Evolutionary conservation across 2,888 invertebrate genomes (phyloP).

Genomic region (Prenolepis imparis): DNA sequence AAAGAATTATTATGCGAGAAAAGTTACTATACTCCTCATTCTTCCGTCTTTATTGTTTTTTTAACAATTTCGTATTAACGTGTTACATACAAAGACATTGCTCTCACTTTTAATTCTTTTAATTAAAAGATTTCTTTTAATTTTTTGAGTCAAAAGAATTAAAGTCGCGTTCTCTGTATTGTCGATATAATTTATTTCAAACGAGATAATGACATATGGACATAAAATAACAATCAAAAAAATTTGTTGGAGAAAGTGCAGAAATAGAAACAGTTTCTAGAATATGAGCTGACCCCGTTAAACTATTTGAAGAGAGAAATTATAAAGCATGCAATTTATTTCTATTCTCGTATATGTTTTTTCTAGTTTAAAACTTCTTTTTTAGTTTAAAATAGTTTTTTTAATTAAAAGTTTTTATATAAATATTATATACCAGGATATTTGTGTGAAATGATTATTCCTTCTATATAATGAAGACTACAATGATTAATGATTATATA

Average conservation of each 20-base stretch:
- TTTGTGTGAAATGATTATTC: not conserved
- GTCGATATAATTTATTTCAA: not conserved
- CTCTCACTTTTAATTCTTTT: not conserved
- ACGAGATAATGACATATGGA: not conserved
- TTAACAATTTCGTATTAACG: not conserved
- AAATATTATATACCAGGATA: not conserved
- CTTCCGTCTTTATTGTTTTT: not conserved
- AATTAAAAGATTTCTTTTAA: not conserved
- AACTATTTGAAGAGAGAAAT: constrained; percentile 22
- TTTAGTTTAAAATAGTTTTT: not conserved
- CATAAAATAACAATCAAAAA: constrained; percentile 9
- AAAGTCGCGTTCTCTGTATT: not conserved
- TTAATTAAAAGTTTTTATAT: no score
- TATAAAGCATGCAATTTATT: not conserved
- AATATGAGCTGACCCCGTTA: constrained; percentile 29
- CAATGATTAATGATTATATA: not conserved
- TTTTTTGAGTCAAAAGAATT: not conserved
- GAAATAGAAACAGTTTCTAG: constrained; percentile 31
- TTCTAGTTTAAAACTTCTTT: no score
- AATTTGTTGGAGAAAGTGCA: constrained; percentile 42
- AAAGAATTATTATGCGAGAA: not conserved
- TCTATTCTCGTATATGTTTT: not conserved
- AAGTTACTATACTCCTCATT: not conserved
- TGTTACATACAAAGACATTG: not conserved
- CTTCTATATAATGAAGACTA: not conserved